Evolutionary conservation across 2,888 invertebrate genomes (phyloP), one percentile per base, ranked within the genome.

Genomic region (Iphiclides podalirius): DNA sequence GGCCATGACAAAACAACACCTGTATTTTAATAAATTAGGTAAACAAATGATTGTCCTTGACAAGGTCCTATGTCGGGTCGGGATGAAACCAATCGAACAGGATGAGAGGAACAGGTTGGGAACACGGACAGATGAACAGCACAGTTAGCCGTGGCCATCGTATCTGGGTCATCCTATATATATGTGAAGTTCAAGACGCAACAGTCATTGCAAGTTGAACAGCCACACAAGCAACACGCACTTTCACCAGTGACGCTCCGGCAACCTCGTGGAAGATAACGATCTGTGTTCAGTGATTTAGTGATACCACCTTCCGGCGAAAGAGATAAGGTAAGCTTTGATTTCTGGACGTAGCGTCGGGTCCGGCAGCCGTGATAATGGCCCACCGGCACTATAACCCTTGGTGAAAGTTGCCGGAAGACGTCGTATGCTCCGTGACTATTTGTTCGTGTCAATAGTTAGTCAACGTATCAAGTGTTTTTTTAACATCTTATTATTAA

Each of bases 81-180:
- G 60, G 53, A 64, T 50, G 67, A 40, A 59, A 54, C 52, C 58
- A 60, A 56, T 62, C 51, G 73, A 77, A 77, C 79, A 77, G 82
- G 84, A 84, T 76, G 51, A 51, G 51, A 51, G 57, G 70, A 72
- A 73, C 80, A 73, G 76, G 78, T 79, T 72, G 75, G 70, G 69
- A 72, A 66, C 64, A 70, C 66, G 67, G 70, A 67, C 72, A 67
- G 70, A 69, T 69, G 62, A 70, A 70, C 78, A 79, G 78, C 83
- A 86, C 86, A 87, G 86, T 85, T 85, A 87, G 67, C 74, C 67
- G 71, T 66, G 65, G 69, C 75, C 91, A 91, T 91, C 62, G 75
- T 80, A 94, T 92, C 93, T 94, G 92, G 94, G 94, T 94, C 94
- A 93, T 84, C 84, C 86, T 94, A 94, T 94, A 94, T 94, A 94